Conservation (phyloP, 64 coral and sea anemone genomes). For the Montipora capricornis region DNA sequence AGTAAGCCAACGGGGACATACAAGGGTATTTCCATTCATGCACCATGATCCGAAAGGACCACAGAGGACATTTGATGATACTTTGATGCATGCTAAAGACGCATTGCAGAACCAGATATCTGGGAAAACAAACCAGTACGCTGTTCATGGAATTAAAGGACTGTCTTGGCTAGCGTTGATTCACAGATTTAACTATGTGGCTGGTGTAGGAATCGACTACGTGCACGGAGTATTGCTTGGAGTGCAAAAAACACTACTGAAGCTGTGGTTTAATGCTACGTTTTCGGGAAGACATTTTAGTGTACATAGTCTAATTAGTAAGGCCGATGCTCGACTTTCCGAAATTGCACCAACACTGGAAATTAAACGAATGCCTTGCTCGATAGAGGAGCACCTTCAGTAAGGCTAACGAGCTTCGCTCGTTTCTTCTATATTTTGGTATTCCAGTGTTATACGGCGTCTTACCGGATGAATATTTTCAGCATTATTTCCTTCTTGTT, state of each 20-base stretch:
- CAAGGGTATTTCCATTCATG: slow-evolving; percentile 28
- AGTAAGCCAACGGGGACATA: slow-evolving; percentile 23
- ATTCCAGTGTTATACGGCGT: slow-evolving; percentile 65
- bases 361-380: slow-evolving; percentile 39
- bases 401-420: slow-evolving; percentile 70
- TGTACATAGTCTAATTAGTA: background rate
- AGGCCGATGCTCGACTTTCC: background rate
- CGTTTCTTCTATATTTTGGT: slow-evolving; percentile 67
- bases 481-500: slow-evolving; percentile 58
- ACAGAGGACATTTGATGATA: background rate
- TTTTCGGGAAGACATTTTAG: background rate
- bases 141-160: slow-evolving; percentile 70
- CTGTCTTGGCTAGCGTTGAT: slow-evolving; percentile 43
- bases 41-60: slow-evolving; percentile 50
- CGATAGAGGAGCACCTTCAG: slow-evolving; percentile 52
- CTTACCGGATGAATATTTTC: slow-evolving; percentile 52
- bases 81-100: slow-evolving; percentile 48
- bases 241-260: slow-evolving; percentile 58
- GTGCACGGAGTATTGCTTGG: slow-evolving; percentile 67
- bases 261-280: slow-evolving; percentile 44
- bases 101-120: slow-evolving; percentile 35
- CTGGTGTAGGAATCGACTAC: slow-evolving; percentile 61
- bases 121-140: slow-evolving; percentile 22
- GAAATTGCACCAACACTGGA: slow-evolving; percentile 49
- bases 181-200: slow-evolving; percentile 43